Evolutionary conservation across 2,797 vertebrate species (phyloP).

Genomic region (Xenentodon cancila): DNA sequence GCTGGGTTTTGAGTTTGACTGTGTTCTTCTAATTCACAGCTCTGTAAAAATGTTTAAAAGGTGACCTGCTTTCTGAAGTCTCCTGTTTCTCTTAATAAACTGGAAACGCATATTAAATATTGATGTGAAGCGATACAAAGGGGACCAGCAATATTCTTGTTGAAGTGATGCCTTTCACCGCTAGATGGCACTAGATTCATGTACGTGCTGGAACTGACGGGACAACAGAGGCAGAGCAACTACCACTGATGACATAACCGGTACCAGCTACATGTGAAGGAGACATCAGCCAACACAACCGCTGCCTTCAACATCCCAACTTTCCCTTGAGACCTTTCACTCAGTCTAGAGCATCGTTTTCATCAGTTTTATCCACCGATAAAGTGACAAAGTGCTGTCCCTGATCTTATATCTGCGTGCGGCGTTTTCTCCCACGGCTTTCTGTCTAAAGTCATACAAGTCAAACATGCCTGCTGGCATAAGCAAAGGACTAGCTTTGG

Average conservation of each 20-base stretch:
- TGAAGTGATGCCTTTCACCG: constrained; percentile 6
- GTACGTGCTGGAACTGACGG: neutral
- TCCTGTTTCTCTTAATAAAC: too few species aligned
- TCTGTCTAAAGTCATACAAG: constrained; percentile 17
- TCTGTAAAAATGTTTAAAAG: too few species aligned
- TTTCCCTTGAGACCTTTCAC: too few species aligned
- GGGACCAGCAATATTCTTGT: too few species aligned
- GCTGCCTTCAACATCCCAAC: too few species aligned
- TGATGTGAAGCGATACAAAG: too few species aligned
- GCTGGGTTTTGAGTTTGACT: too few species aligned
- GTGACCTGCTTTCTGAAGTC: too few species aligned
- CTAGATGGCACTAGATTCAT: constrained; percentile 40
- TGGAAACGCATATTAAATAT: too few species aligned
- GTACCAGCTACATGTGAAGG: neutral
- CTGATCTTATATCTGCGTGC: constrained; percentile 10
- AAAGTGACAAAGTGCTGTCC: too few species aligned
- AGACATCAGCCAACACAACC: neutral
- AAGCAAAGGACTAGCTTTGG: neutral
- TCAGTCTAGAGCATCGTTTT: neutral
- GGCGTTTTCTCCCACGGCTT: neutral
- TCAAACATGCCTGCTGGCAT: constrained; percentile 29
- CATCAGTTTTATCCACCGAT: neutral
- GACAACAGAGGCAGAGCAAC: neutral
- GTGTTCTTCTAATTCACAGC: too few species aligned
- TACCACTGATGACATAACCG: neutral